A percentile compares a stretch with the other conserved stretches of the same genome.
Evolutionary conservation across 2,888 invertebrate genomes (phyloP).

Genomic region (Laspeyria flexula): DNA sequence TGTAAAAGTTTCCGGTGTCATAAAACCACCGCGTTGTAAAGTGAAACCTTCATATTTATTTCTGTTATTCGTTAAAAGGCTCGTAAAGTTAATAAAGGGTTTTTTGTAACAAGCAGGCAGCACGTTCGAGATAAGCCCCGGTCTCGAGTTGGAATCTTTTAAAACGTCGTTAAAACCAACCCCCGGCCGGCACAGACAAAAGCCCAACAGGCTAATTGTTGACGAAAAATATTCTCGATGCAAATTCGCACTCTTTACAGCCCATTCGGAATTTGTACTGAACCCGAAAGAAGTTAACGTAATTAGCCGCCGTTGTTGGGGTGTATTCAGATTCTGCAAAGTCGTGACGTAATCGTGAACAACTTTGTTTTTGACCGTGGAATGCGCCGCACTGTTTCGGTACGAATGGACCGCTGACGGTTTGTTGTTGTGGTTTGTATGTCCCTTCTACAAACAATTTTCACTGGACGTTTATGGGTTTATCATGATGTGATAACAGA

Average conservation of each 20-base stretch:
- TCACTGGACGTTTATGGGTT: neutral
- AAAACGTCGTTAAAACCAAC: constrained; percentile 84
- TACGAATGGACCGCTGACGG: neutral
- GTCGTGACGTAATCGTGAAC: constrained; percentile 41
- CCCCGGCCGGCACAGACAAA: constrained; percentile 77
- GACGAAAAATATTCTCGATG: constrained; percentile 84
- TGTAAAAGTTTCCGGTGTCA: constrained; percentile 66
- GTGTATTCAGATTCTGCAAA: constrained; percentile 61
- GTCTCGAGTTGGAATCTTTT: constrained; percentile 81
- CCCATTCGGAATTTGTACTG: constrained; percentile 82
- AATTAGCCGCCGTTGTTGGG: constrained; percentile 70
- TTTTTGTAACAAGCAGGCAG: constrained; percentile 78
- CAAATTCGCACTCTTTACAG: constrained; percentile 84
- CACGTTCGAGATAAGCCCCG: constrained; percentile 80
- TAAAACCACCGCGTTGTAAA: constrained; percentile 72
- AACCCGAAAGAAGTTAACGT: constrained; percentile 77
- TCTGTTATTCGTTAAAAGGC: constrained; percentile 82
- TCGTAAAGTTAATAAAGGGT: constrained; percentile 85
- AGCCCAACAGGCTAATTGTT: constrained; percentile 81
- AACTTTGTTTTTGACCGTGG: constrained; percentile 41
- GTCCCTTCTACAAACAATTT: constrained; percentile 2
- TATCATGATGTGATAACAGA: neutral
- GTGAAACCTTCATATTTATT: constrained; percentile 79
- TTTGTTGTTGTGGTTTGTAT: constrained; percentile 1
- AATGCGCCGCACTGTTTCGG: constrained; percentile 15